phyloP scores from a whole-genome alignment of 2,888 invertebrate species.

The Mactromeris polynyma region DNA sequence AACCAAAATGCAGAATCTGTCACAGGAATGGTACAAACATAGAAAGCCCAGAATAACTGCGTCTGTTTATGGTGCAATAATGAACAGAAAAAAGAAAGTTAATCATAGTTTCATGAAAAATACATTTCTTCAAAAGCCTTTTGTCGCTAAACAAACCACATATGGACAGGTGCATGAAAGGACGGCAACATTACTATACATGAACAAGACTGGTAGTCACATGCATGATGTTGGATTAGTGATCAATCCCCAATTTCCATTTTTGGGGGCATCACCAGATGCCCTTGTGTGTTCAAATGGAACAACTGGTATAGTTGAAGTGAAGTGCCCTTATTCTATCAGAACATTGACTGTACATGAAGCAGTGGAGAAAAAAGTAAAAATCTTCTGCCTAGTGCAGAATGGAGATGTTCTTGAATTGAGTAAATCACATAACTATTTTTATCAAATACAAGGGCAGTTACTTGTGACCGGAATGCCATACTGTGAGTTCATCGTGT shows the following conservation, averaged over 20 bases:
- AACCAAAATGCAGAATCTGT: constrained; percentile 29
- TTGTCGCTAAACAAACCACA: neutral
- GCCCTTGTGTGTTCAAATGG: constrained; percentile 61
- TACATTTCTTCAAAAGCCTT: neutral
- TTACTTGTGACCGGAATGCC: constrained; percentile 10
- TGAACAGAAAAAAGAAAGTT: constrained; percentile 12
- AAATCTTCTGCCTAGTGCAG: constrained; percentile 1
- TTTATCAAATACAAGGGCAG: constrained; percentile 16
- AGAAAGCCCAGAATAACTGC: constrained; percentile 38
- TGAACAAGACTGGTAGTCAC: constrained; percentile 26
- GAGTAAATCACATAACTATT: neutral
- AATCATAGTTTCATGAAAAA: constrained; percentile 24
- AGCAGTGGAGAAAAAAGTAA: constrained; percentile 34
- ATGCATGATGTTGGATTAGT: constrained; percentile 59
- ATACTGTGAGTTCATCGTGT: constrained; percentile 15
- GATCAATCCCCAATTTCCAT: constrained; percentile 44
- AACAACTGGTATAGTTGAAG: constrained; percentile 47
- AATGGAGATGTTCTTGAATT: neutral
- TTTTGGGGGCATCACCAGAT: constrained; percentile 43
- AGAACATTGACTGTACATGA: constrained; percentile 39
- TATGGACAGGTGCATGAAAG: constrained; percentile 46
- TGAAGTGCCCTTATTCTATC: constrained; percentile 61
- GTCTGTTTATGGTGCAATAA: constrained; percentile 34
- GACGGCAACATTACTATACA: constrained; percentile 44
- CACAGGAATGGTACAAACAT: constrained; percentile 22